Evolutionary conservation across 2,797 vertebrate genomes (phyloP), one percentile per base, ranked within the genome.

Genomic region (Galago senegalensis): DNA sequence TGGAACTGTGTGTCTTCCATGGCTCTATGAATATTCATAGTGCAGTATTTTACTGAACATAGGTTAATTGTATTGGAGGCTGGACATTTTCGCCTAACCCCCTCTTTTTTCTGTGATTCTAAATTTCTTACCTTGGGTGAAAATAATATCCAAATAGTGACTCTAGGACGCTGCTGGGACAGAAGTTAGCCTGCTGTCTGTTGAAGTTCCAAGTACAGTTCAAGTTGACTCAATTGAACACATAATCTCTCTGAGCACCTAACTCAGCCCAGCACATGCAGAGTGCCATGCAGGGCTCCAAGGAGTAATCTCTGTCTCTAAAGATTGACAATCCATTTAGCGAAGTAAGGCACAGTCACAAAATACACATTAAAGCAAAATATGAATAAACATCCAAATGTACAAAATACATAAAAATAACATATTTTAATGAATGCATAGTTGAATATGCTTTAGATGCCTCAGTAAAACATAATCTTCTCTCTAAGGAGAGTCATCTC

Each of bases 121-220:
- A 83, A 88, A 67, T 85, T 93, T 86, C 31, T 93, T 90, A 69
- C 10, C 8, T 69, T 60, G 0, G 87, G 37, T 86, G 56, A 72
- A 53, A 94, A 83, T 16, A 92, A 90, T 65, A 93, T 46, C 91
- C 29, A 93, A 34, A 79, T 61, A 77, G 87, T 73, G 60, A 67
- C 11, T 83, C 12, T 88, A 40, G 10, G n/a, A 86, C 29, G 11
- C 12, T 86, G 1, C 53, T 92, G 31, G 16, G 37, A 93, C 40
- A 61, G 67, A 53, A 87, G 1, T 29, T 95, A 77, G 37, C 8
- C 40, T 69, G 43, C 21, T 58, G 16, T 84, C 46, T 90, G 7
- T 87, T 56, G 27, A 90, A 87, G 16, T 87, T 94, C 73, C 72
- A 96, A 90, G 56, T 43, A 75, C 0, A 67, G 13, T 94, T 87